Conservation (phyloP, 2,113 vertebrate species). For the Colius striatus region DNA sequence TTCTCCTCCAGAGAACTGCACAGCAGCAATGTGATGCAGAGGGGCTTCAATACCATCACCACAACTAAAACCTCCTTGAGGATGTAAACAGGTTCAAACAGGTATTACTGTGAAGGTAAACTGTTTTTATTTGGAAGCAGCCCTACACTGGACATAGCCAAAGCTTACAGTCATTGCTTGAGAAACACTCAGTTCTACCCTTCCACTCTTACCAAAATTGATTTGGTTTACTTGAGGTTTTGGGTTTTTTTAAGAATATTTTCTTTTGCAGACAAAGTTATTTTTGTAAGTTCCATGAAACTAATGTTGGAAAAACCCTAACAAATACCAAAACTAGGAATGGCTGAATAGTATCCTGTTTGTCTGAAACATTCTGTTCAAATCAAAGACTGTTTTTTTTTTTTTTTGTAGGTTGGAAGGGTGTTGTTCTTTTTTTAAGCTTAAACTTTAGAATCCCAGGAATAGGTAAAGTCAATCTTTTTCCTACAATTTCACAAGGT, state of each 20-base stretch:
- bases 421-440: background rate
- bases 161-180: background rate
- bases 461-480: background rate
- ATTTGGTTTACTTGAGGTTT: accelerated
- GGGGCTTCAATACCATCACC: background rate
- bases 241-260: background rate
- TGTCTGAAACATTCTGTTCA: background rate
- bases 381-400: accelerated
- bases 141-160: background rate
- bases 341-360: background rate
- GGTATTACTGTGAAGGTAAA: background rate
- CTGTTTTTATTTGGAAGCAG: background rate
- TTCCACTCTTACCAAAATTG: background rate
- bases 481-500: background rate
- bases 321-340: background rate
- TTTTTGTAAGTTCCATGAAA: background rate
- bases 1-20: background rate
- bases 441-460: background rate
- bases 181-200: background rate
- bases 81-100: background rate
- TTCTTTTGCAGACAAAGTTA: background rate
- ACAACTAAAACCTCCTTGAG: background rate
- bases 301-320: background rate
- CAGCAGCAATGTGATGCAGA: background rate
- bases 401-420: background rate